Evolutionary conservation across 2,888 invertebrate genomes (phyloP).

Genomic region (Spatulosminthurus flaviceps): DNA sequence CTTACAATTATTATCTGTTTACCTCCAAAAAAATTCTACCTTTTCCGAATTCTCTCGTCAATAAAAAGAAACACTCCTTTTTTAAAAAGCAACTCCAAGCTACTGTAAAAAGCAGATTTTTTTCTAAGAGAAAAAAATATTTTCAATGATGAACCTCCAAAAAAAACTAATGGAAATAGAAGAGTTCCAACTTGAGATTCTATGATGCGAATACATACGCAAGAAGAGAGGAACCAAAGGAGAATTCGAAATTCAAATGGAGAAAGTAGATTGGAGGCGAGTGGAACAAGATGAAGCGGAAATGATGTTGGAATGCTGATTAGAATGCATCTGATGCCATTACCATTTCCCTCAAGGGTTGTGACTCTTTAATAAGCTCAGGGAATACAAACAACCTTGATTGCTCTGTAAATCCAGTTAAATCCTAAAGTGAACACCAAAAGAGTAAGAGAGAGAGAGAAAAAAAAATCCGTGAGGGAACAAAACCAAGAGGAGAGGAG

Average conservation of each 20-base stretch:
- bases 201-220: slow-evolving; percentile 6
- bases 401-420: slow-evolving; percentile 56
- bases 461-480: slow-evolving; percentile 41
- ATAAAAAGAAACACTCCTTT: too few relatives aligned
- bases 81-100: too few relatives aligned
- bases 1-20: too few relatives aligned
- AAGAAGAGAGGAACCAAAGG: background rate
- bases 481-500: slow-evolving; percentile 24
- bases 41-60: too few relatives aligned
- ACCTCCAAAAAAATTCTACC: too few relatives aligned
- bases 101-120: too few relatives aligned
- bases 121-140: too few relatives aligned
- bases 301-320: slow-evolving; percentile 52
- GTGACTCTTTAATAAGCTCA: slow-evolving; percentile 51
- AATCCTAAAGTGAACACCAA: slow-evolving; percentile 44
- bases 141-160: too few relatives aligned
- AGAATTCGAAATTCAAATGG: slow-evolving; percentile 37
- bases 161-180: background rate
- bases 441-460: slow-evolving; percentile 29
- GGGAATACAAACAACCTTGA: slow-evolving; percentile 59
- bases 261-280: slow-evolving; percentile 22
- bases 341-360: slow-evolving; percentile 50
- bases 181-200: slow-evolving; percentile 12
- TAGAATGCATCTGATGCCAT: slow-evolving; percentile 56
- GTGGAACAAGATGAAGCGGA: slow-evolving; percentile 46